Evolutionary conservation across 2,797 vertebrate species (phyloP), one percentile per base, ranked within the genome.

Genomic region (Mormyrops boulengeri): DNA sequence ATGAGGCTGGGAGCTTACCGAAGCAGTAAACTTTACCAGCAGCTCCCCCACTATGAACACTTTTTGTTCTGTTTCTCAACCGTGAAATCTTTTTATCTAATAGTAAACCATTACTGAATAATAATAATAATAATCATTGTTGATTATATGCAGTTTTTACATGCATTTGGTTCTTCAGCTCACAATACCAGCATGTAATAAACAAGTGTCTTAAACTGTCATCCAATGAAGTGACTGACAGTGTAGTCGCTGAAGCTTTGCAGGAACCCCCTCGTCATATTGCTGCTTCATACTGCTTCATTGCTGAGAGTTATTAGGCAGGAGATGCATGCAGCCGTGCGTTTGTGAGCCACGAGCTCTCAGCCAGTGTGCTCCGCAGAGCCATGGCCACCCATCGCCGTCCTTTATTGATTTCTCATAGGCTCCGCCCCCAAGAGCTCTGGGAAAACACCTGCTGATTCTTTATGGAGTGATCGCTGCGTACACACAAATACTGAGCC

Each of bases 391-490:
- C 4, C 66, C 62, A 34, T 34, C 11, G 4, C 30, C 0, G 2
- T 77, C 85, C 38, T 30, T 7, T 38, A 34, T 30, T 47, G n/a
- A 41, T 80, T 57, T 69, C 85, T 57, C 62, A 52, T n/a, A 80
- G 41, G 34, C 49, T 38, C 89, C 1, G 8, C 52, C 34, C 34
- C 57, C n/a, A 87, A 1, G 17, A 53, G 11, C 60, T 41, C 85
- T 2, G 17, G 84, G 60, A 47, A 89, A 89, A 87, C 86, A 89
- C 49, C 50, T 53, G 38, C 84, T 41, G 26, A 73, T 69, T 89
- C 26, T 9, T 89, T 53, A 2, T 12, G 52, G 30, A 73, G 62
- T 60, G 19, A 50, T 89, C 57, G 53, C 22, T 85, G 62, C 47
- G 50, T 87, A 41, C 55, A 53, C 49, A 38, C 44, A 66, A 87